phyloP scores from a whole-genome alignment of 2,888 invertebrate genomes.

The Strigamia crassipes region DNA sequence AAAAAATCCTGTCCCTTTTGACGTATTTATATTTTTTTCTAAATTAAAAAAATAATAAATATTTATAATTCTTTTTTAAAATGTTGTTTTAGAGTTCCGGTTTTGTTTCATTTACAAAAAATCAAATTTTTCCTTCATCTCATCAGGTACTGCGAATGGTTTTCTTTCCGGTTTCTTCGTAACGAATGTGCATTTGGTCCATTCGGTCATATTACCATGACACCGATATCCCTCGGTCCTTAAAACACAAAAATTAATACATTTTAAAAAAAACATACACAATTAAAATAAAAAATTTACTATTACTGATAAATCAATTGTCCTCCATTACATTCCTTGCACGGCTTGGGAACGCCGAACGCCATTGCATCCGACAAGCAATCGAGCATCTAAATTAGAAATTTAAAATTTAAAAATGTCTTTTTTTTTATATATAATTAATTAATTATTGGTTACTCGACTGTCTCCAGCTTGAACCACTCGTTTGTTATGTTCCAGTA shows the following conservation, averaged over 20 bases:
- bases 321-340: constrained; percentile 76
- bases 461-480: constrained; percentile 69
- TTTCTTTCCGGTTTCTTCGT: constrained; percentile 74
- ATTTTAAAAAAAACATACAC: constrained; percentile 55
- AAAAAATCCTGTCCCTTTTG: constrained; percentile 57
- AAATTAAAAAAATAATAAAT: constrained; percentile 47
- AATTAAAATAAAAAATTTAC: neutral
- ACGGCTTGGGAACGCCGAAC: constrained; percentile 81
- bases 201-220: constrained; percentile 79
- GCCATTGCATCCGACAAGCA: constrained; percentile 80
- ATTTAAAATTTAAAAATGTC: constrained; percentile 47
- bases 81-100: neutral
- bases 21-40: constrained; percentile 62
- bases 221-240: constrained; percentile 76
- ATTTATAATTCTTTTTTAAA: neutral
- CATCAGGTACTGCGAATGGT: constrained; percentile 71
- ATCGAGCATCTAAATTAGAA: constrained; percentile 74
- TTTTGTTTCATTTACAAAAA: constrained; percentile 63
- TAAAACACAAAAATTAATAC: constrained; percentile 60
- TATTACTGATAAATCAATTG: constrained; percentile 64
- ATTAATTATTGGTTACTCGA: constrained; percentile 63
- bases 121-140: constrained; percentile 64
- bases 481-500: constrained; percentile 77
- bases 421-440: neutral
- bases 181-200: constrained; percentile 81